Base-by-base conservation (phyloP, 2,888 invertebrate genomes). In the Allacma fusca region DNA sequence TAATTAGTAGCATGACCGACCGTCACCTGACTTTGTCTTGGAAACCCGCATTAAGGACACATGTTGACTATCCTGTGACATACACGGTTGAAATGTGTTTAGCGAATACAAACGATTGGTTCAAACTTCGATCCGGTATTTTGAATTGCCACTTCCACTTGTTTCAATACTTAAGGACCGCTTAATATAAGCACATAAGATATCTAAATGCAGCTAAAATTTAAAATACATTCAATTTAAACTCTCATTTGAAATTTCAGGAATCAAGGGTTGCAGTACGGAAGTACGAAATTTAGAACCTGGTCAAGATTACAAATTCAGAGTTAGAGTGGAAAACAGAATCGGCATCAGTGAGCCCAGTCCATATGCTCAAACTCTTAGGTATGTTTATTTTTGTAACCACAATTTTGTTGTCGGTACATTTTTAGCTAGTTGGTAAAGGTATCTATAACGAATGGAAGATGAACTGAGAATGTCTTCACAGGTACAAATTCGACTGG, bases 301-400 rank as follows among this genome's bases (percentile, higher is more conserved):
- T 0, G 94, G 95, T 89, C 91, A 94, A 81, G 97, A 98, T 88
- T 99, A 99, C 88, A 93, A 94, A 87, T 97, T 98, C 89, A 91
- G 99, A 79, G 91, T 98, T 57, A 91, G 97, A 50, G 98, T 98
- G 1, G 97, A 98, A 87, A 99, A 98, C 88, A 94, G 95, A 86
- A 96, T 94, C 86, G 98, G 98, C 64, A 91, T 97, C 82, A 96
- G 96, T 87, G 98, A 98, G 86, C 98, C 98, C 0, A 97, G 97
- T 77, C 97, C 97, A 0, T 93, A 92, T 86, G 94, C 94, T 1
- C 90, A 92, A 85, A 95, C 96, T 0, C 92, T 93, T 85, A 88
- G 89, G 88, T 88, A 7, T 34, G n/a, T n/a, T n/a, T n/a, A n/a
- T 80, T 77, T 70, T 76, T 16, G 12, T 16, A 13, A 26, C 4